Evolutionary conservation across 2,888 invertebrate species (phyloP).

Genomic region (Heterodera filipjevi): DNA sequence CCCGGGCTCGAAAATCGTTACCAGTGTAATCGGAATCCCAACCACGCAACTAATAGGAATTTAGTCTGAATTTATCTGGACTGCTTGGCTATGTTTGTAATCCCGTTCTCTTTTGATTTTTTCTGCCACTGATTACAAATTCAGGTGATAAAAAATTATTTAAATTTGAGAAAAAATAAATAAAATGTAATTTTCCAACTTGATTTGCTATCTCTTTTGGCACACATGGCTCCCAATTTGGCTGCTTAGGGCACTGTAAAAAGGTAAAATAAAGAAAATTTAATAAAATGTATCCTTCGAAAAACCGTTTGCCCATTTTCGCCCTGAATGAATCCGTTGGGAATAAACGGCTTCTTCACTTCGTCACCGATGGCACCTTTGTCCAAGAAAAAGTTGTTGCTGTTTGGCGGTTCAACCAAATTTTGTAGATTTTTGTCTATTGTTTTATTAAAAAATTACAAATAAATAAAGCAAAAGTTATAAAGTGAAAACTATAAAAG

Average conservation of each 20-base stretch:
- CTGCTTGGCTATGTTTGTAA: too few species aligned
- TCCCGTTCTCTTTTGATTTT: too few species aligned
- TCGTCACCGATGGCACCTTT: constrained; percentile 13
- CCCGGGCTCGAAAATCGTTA: too few species aligned
- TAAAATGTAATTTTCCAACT: not conserved
- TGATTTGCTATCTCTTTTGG: constrained; percentile 47
- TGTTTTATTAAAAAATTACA: not conserved
- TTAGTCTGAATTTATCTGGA: too few species aligned
- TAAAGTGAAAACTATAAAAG: too few species aligned
- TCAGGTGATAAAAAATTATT: too few species aligned
- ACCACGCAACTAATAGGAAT: too few species aligned
- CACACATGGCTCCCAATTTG: constrained; percentile 64
- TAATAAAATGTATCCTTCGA: not conserved
- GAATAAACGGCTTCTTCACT: constrained; percentile 10
- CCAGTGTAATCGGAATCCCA: too few species aligned
- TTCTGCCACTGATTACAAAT: too few species aligned
- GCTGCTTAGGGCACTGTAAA: constrained; percentile 58
- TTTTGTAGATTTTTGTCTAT: constrained; percentile 7
- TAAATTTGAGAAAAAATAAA: too few species aligned
- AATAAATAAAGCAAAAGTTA: not conserved
- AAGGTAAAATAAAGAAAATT: not conserved
- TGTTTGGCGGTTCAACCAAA: constrained; percentile 4
- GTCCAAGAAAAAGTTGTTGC: not conserved
- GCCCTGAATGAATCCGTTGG: not conserved
- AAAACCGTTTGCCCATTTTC: constrained; percentile 22